phyloP scores from a whole-genome alignment of 2,888 invertebrate species.

The Pheosia gnoma region DNA sequence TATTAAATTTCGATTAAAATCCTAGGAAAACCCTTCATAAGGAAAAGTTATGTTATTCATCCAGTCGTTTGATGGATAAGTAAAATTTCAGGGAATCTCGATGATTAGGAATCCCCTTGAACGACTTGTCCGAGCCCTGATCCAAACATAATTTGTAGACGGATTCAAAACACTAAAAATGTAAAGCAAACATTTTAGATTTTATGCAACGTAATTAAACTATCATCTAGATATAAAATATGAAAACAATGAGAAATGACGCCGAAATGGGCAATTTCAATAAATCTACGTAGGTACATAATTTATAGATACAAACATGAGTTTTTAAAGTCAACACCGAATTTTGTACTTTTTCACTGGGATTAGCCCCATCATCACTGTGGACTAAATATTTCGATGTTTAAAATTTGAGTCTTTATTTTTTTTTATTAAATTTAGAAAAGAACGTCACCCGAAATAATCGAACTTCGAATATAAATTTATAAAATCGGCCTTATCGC shows the following conservation, averaged over 20 bases:
- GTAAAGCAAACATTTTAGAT: constrained; percentile 66
- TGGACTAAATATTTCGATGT: constrained; percentile 83
- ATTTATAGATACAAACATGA: constrained; percentile 75
- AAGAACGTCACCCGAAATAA: constrained; percentile 77
- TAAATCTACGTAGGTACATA: constrained; percentile 72
- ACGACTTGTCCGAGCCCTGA: too few species aligned
- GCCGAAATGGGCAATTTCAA: constrained; percentile 75
- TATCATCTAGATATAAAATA: constrained; percentile 74
- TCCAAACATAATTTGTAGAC: constrained; percentile 76
- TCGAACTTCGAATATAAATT: constrained; percentile 54
- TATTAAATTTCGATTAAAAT: too few species aligned
- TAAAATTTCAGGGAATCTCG: too few species aligned
- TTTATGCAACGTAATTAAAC: constrained; percentile 73
- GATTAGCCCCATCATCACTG: constrained; percentile 76
- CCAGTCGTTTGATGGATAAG: too few species aligned
- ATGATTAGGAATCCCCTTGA: too few species aligned
- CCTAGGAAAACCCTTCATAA: too few species aligned
- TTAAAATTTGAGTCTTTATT: constrained; percentile 77
- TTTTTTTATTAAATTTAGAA: constrained; percentile 69
- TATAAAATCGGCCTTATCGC: constrained; percentile 63
- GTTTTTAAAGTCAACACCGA: constrained; percentile 79
- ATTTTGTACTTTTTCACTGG: constrained; percentile 82
- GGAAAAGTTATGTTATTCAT: too few species aligned
- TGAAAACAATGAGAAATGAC: constrained; percentile 69
- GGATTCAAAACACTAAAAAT: constrained; percentile 78